Evolutionary conservation across 2,797 vertebrate species (phyloP).

Genomic region (Pelobates cultripes): DNA sequence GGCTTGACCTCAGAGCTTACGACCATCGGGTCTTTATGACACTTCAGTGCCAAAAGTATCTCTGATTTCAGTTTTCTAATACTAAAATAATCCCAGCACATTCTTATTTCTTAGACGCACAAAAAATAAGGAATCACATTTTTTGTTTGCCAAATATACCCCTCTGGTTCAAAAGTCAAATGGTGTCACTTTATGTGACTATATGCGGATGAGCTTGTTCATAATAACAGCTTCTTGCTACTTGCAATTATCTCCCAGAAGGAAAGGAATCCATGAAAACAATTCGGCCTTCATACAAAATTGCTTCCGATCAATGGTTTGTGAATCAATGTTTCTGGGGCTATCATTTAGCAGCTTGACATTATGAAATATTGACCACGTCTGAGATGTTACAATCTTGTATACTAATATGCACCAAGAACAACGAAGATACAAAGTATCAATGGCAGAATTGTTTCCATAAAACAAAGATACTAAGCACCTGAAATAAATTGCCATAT

Average conservation of each 20-base stretch:
- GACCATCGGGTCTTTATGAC: conserved; percentile 41
- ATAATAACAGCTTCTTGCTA: conserved; percentile 35
- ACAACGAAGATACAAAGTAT: conserved; percentile 17
- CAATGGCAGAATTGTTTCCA: conserved; percentile 8
- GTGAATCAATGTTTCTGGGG: conserved; percentile 55
- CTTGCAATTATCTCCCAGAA: conserved; percentile 52
- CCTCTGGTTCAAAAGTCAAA: conserved; percentile 43
- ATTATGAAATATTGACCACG: conserved; percentile 55
- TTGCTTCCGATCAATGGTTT: conserved; percentile 52
- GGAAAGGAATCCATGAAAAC: conserved; percentile 49
- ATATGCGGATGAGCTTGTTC: conserved; percentile 25
- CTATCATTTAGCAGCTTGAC: conserved; percentile 56
- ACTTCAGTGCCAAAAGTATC: conserved; percentile 42
- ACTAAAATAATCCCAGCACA: conserved; percentile 21
- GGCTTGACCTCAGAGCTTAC: conserved; percentile 36
- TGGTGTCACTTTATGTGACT: conserved; percentile 36
- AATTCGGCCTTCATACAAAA: conserved; percentile 45
- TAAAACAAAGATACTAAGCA: conserved; percentile 25
- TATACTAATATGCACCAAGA: conserved; percentile 41
- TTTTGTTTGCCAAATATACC: conserved; percentile 12
- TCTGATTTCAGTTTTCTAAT: conserved; percentile 23
- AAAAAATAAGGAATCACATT: background rate
- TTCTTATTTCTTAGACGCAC: conserved; percentile 1
- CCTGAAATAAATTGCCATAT: conserved; percentile 31
- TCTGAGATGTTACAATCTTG: conserved; percentile 53